Conservation (phyloP, 1,140 invertebrate species). For the Drosophila obscura region DNA sequence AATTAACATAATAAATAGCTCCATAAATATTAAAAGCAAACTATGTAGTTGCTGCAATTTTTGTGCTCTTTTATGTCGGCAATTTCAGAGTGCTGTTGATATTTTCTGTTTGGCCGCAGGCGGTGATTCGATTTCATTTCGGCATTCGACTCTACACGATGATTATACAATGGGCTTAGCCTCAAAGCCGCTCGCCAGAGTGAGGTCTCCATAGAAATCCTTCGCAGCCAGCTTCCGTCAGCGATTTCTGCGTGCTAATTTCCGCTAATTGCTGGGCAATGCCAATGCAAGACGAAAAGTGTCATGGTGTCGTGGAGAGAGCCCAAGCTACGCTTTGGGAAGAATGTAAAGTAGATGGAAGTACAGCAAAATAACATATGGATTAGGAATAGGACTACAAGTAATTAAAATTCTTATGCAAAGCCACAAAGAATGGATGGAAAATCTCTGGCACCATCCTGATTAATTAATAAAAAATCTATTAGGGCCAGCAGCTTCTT, state of each 20-base stretch:
- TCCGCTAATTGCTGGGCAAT: constrained; percentile 27
- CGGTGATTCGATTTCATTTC: constrained; percentile 17
- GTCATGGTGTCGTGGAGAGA: too few species aligned
- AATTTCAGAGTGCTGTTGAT: background rate
- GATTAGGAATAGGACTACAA: too few species aligned
- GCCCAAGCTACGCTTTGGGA: too few species aligned
- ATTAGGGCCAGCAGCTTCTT: too few species aligned
- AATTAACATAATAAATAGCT: constrained; percentile 67
- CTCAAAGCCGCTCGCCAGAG: constrained; percentile 20
- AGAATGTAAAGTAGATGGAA: too few species aligned
- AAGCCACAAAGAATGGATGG: too few species aligned
- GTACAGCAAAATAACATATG: too few species aligned
- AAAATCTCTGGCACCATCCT: too few species aligned
- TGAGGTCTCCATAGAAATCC: background rate
- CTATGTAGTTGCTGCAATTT: constrained; percentile 50
- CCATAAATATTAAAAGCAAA: constrained; percentile 60
- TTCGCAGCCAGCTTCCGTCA: background rate
- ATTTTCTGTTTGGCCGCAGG: constrained; percentile 11
- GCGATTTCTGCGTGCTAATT: constrained; percentile 26
- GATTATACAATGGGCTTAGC: constrained; percentile 56
- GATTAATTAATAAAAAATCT: too few species aligned
- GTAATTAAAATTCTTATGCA: too few species aligned
- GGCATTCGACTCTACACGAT: constrained; percentile 25
- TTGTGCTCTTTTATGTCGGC: constrained; percentile 10
- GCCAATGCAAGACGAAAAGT: too few species aligned